Conservation (phyloP, 1,140 invertebrate species). For the Aphaenogaster floridana region DNA sequence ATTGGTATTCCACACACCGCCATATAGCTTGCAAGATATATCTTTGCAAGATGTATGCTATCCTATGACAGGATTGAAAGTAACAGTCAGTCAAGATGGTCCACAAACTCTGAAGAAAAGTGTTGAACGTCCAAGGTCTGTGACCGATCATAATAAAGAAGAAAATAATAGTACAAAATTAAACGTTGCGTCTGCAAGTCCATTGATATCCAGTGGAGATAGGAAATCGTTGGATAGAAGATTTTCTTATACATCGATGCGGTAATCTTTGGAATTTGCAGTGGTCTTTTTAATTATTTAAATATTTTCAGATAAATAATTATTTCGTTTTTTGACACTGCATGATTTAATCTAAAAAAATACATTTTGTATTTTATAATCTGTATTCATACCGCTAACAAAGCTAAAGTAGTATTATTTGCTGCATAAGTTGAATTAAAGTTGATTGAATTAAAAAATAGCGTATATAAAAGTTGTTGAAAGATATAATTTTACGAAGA, state of each 20-base stretch:
- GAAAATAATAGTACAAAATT: slow-evolving; percentile 80
- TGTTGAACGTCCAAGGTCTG: slow-evolving; percentile 82
- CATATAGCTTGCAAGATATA: slow-evolving; percentile 93
- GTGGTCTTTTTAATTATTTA: slow-evolving; percentile 56
- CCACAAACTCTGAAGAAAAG: slow-evolving; percentile 76
- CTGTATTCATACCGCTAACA: not conserved
- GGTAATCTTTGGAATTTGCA: slow-evolving; percentile 74
- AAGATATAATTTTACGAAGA: slow-evolving; percentile 21
- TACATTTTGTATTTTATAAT: not conserved
- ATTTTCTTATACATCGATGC: slow-evolving; percentile 89
- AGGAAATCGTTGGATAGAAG: slow-evolving; percentile 87
- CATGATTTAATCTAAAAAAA: slow-evolving; percentile 46
- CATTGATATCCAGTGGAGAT: slow-evolving; percentile 84
- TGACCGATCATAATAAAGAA: slow-evolving; percentile 83
- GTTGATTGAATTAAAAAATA: slow-evolving; percentile 1
- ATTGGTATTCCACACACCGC: slow-evolving; percentile 96
- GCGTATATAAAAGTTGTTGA: not conserved
- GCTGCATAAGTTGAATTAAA: not conserved
- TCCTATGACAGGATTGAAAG: slow-evolving; percentile 77
- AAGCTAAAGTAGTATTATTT: not conserved
- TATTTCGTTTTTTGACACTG: slow-evolving; percentile 49
- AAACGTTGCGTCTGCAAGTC: slow-evolving; percentile 83
- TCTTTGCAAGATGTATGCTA: slow-evolving; percentile 90
- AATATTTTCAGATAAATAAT: not conserved
- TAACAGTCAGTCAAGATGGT: slow-evolving; percentile 77